Conservation (phyloP, 2,113 vertebrate genomes). For the Channa argus region DNA sequence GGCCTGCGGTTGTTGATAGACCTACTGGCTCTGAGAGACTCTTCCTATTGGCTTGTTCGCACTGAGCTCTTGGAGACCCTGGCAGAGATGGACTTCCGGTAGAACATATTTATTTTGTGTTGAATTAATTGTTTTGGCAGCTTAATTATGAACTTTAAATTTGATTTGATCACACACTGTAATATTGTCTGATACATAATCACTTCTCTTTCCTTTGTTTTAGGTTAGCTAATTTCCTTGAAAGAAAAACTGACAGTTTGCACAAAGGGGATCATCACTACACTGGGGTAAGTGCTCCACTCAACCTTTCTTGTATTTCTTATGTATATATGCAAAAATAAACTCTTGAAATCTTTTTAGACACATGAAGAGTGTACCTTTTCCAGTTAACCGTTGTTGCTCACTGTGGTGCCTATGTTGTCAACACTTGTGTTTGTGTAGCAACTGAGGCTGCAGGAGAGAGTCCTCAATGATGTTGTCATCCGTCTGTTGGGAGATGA, state of each 20-base stretch:
- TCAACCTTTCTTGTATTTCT: not conserved
- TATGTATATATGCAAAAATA: not conserved
- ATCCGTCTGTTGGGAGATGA: slow-evolving; percentile 93
- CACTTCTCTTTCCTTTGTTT: not conserved
- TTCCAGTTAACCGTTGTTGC: not conserved
- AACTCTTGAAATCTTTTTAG: not conserved
- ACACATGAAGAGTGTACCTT: not conserved
- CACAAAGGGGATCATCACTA: slow-evolving; percentile 94
- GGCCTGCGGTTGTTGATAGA: slow-evolving; percentile 92
- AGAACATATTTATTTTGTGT: slow-evolving; percentile 6
- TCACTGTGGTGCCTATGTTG: not conserved
- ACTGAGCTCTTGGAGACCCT: slow-evolving; percentile 95
- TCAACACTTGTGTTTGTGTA: slow-evolving; percentile 56
- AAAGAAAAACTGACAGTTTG: slow-evolving; percentile 87
- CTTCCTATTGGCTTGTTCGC: slow-evolving; percentile 96
- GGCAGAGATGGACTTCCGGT: slow-evolving; percentile 96
- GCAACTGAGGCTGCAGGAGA: slow-evolving; percentile 91
- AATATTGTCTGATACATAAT: no score
- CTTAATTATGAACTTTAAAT: no score
- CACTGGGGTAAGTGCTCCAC: slow-evolving; percentile 86
- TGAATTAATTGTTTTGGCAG: not conserved
- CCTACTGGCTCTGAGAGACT: slow-evolving; percentile 88
- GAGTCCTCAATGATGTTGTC: slow-evolving; percentile 89
- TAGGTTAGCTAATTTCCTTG: slow-evolving; percentile 93
- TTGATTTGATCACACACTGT: no score